Evolutionary conservation across 2,888 invertebrate genomes (phyloP).

Genomic region (Drosophila algonquin): DNA sequence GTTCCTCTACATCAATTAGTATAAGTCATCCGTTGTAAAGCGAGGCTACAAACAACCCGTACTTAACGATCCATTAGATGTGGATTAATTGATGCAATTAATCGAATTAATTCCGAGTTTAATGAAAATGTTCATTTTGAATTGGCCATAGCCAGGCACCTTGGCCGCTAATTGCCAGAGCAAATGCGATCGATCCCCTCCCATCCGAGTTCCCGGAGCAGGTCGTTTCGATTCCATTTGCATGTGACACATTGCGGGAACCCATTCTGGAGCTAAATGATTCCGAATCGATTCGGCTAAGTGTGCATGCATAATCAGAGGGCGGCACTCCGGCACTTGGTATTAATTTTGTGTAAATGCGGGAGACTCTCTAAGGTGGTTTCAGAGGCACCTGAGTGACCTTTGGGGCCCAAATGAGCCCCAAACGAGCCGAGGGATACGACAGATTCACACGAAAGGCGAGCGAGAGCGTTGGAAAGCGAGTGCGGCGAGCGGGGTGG

Average conservation of each 20-base stretch:
- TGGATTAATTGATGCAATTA: slow-evolving; percentile 23
- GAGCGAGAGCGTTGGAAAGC: slow-evolving; percentile 22
- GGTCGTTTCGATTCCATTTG: slow-evolving; percentile 39
- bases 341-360: slow-evolving; percentile 38
- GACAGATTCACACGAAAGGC: slow-evolving; percentile 33
- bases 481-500: neutral
- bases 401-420: slow-evolving; percentile 44
- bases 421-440: slow-evolving; percentile 45
- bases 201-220: slow-evolving; percentile 28
- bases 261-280: slow-evolving; percentile 24
- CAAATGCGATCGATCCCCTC: slow-evolving; percentile 37
- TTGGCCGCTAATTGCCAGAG: slow-evolving; percentile 41
- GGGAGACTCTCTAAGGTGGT: neutral
- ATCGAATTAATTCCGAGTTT: slow-evolving; percentile 15
- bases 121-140: neutral
- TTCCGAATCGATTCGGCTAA: slow-evolving; percentile 43
- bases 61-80: slow-evolving; percentile 25
- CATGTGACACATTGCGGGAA: slow-evolving; percentile 51
- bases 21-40: slow-evolving; percentile 21
- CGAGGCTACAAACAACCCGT: slow-evolving; percentile 10
- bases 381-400: slow-evolving; percentile 26
- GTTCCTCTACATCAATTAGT: slow-evolving; percentile 10
- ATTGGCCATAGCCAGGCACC: neutral
- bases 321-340: slow-evolving; percentile 31
- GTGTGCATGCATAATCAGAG: slow-evolving; percentile 59